Evolutionary conservation across 2,888 invertebrate species (phyloP), one percentile per base, ranked within the genome.

Genomic region (Empis stercorea): DNA sequence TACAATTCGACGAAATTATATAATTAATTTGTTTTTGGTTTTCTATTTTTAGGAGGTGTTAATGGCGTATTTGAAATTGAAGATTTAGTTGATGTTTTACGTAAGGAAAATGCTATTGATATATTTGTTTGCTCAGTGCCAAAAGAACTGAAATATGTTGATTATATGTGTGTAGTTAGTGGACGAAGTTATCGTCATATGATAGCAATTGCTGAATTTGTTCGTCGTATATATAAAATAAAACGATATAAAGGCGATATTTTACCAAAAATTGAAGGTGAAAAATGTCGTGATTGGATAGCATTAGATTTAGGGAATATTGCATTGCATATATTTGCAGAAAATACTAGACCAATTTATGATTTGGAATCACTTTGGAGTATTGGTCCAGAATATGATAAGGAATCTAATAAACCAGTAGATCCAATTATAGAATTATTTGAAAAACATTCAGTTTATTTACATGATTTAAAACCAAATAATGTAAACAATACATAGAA

Each of bases 301-400:
- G 92, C 92, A 16, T 60, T 95, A 63, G 94, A 95, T 73, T 74
- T 94, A 71, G 92, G 91, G 51, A 95, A 94, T 63, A 93, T 95
- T 58, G 87, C 87, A 5, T 68, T 96, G 30, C 95, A 96, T 61
- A 77, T 96, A 55, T 89, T 95, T 67, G 79, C 83, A 30, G 73
- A 74, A 11, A 73, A 79, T 54, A 74, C 78, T 2, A 73, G 96
- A 55, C 67, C 73, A 52, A 61, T 72, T 7, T 94, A 92, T 65
- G 93, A 95, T 68, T 73, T 96, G 53, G 96, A 96, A 67, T 84
- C 84, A 0, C 70, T 96, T 32, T 96, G 95, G 96, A 76, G 87
- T 36, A 79, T 93, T 15, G 95, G 95, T 2, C 70, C 80, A 0
- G 75, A 87, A 59, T 87, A 76, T 73, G 94, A 94, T 66, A 76